phyloP scores from a whole-genome alignment of 2,797 vertebrate species.

The Heliangelus exortis region DNA sequence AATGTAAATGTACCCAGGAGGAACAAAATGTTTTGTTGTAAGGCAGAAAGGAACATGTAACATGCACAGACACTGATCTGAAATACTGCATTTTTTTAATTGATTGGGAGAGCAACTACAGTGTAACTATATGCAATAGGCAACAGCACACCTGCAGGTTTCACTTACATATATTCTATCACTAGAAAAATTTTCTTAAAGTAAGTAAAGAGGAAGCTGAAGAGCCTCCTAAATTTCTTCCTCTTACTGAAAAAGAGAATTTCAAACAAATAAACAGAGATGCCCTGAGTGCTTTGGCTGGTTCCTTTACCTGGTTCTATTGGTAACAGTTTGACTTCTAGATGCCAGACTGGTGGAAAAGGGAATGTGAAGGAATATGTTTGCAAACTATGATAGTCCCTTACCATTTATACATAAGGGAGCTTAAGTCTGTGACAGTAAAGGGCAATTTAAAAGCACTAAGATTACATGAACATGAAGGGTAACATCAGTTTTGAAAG shows the following conservation, averaged over 20 bases:
- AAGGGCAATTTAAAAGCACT: neutral
- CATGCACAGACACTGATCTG: neutral
- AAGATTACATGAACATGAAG: neutral
- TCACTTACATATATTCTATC: neutral
- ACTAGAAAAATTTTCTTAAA: neutral
- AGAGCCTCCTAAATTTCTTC: neutral
- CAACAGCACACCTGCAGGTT: neutral
- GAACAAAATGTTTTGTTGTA: neutral
- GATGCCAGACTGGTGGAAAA: neutral
- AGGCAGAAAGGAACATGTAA: neutral
- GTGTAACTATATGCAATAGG: neutral
- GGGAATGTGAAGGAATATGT: neutral
- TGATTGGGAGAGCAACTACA: neutral
- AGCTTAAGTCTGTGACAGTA: neutral
- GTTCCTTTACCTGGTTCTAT: neutral
- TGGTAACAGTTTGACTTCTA: neutral
- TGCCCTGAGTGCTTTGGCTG: neutral
- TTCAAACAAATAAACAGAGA: neutral
- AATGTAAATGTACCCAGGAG: neutral
- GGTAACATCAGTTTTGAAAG: neutral
- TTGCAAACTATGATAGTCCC: neutral
- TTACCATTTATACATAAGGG: neutral
- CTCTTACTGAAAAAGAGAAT: neutral
- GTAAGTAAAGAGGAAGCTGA: neutral
- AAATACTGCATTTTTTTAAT: neutral